Evolutionary conservation across 2,113 vertebrate genomes (phyloP).

Genomic region (Paraplagusia blochii): DNA sequence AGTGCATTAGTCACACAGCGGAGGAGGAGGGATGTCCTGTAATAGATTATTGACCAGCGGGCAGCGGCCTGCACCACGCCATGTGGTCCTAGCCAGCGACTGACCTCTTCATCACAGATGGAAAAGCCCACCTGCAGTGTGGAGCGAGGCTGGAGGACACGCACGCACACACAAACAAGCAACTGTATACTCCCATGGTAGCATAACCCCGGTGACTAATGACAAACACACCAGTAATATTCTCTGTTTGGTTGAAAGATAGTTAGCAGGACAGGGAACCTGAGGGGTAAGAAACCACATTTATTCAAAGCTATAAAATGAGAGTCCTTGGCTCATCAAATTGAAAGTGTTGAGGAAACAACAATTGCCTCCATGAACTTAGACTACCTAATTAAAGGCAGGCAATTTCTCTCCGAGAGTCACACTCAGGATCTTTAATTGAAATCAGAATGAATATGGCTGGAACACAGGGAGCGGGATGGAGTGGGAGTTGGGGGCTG

Average conservation of each 20-base stretch:
- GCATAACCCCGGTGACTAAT: conserved; percentile 31
- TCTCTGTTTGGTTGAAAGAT: conserved; percentile 40
- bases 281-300: conserved; percentile 64
- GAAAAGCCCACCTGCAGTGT: conserved; percentile 59
- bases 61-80: conserved; percentile 57
- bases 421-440: conserved; percentile 79
- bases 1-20: conserved; percentile 70
- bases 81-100: conserved; percentile 61
- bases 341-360: conserved; percentile 69
- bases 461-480: conserved; percentile 50
- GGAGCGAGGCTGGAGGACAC: conserved; percentile 15
- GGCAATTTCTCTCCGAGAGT: conserved; percentile 72
- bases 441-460: conserved; percentile 76
- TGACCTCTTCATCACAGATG: conserved; percentile 76
- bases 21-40: conserved; percentile 63
- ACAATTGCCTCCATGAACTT: conserved; percentile 74
- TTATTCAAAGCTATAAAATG: conserved; percentile 68
- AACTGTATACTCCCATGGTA: conserved; percentile 20
- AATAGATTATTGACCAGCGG: conserved; percentile 81
- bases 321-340: conserved; percentile 74
- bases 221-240: conserved; percentile 49
- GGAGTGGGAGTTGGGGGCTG: conserved; percentile 19
- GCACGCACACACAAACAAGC: background rate
- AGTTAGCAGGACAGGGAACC: conserved; percentile 64
- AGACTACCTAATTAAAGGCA: conserved; percentile 76